These are phyloP conservation scores for Drosophila picticornis DNA, from an alignment of 2,888 invertebrate species.

Conservation along the genomic window DNA sequence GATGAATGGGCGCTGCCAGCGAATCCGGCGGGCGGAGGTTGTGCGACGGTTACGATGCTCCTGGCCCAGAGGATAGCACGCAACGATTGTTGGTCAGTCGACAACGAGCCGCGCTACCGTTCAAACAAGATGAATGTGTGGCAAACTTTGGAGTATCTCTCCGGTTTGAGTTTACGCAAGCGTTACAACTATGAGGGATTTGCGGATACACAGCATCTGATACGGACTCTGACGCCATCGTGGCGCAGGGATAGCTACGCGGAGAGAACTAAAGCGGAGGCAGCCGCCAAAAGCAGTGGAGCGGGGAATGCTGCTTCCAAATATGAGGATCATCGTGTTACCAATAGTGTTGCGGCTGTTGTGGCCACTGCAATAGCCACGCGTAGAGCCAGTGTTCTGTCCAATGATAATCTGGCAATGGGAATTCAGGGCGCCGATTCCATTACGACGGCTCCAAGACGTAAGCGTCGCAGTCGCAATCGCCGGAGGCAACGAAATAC, in stretches of 20 bases:
- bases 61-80: slow-evolving; percentile 81
- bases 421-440: slow-evolving; percentile 3
- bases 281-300: slow-evolving; percentile 30
- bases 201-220: slow-evolving; percentile 76
- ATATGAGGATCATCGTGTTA: slow-evolving; percentile 41
- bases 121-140: slow-evolving; percentile 84
- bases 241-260: slow-evolving; percentile 82
- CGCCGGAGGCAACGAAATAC: slow-evolving; percentile 24
- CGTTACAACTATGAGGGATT: slow-evolving; percentile 83
- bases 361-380: slow-evolving; percentile 36
- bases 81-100: slow-evolving; percentile 83
- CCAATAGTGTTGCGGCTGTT: slow-evolving; percentile 30
- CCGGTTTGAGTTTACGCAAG: slow-evolving; percentile 78
- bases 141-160: slow-evolving; percentile 84
- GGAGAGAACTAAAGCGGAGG: slow-evolving; percentile 70
- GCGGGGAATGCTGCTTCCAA: slow-evolving; percentile 26
- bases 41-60: slow-evolving; percentile 83
- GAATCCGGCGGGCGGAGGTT: slow-evolving; percentile 51
- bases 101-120: slow-evolving; percentile 79
- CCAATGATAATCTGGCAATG: slow-evolving; percentile 47
- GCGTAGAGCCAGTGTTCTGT: slow-evolving; percentile 35
- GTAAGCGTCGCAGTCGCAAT: slow-evolving; percentile 35
- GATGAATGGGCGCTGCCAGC: slow-evolving; percentile 58
- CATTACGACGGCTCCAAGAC: slow-evolving; percentile 7
- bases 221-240: slow-evolving; percentile 78